phyloP scores from a whole-genome alignment of 1,140 invertebrate genomes.

The Dendrolimus punctatus region DNA sequence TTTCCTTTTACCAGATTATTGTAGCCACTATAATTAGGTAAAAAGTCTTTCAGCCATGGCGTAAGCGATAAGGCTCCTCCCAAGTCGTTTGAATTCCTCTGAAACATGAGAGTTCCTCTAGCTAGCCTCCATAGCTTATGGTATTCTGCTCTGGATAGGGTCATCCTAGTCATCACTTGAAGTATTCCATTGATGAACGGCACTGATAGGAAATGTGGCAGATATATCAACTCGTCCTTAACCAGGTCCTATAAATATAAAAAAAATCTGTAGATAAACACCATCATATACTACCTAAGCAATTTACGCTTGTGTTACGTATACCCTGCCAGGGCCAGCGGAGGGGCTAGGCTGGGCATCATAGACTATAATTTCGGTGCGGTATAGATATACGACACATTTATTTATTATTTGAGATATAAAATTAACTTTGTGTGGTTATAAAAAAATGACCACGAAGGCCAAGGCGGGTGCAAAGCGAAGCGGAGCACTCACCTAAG shows the following conservation, averaged over 20 bases:
- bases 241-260: slow-evolving; percentile 47
- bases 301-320: too few relatives aligned
- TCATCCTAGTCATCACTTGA: slow-evolving; percentile 58
- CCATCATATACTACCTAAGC: too few relatives aligned
- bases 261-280: neutral
- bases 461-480: too few relatives aligned
- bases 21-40: slow-evolving; percentile 73
- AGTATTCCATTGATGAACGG: slow-evolving; percentile 68
- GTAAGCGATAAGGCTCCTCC: slow-evolving; percentile 73
- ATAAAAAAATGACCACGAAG: too few relatives aligned
- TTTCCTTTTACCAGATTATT: slow-evolving; percentile 59
- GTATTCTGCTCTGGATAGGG: slow-evolving; percentile 59
- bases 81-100: slow-evolving; percentile 67
- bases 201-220: slow-evolving; percentile 63
- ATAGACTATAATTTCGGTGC: too few relatives aligned
- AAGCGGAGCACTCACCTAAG: too few relatives aligned
- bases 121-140: slow-evolving; percentile 41
- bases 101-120: slow-evolving; percentile 58
- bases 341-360: too few relatives aligned
- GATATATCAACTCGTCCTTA: slow-evolving; percentile 54
- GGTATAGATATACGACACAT: too few relatives aligned
- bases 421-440: too few relatives aligned
- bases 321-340: too few relatives aligned
- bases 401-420: too few relatives aligned
- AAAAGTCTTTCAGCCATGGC: slow-evolving; percentile 74